phyloP scores from a whole-genome alignment of 2,888 invertebrate species.

The Charanyca ferruginea region DNA sequence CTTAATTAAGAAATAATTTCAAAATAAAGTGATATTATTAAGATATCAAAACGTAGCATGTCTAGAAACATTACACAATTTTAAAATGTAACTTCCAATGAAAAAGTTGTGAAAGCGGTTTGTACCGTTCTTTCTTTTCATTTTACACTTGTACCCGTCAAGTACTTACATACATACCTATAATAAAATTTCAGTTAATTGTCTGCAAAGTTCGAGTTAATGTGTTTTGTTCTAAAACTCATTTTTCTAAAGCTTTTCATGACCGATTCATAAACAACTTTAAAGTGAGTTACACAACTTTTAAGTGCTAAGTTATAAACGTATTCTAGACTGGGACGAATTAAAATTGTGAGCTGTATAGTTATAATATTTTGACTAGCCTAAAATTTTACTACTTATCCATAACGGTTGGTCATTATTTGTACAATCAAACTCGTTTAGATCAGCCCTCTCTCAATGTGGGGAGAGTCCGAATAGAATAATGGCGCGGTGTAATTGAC shows the following conservation, averaged over 20 bases:
- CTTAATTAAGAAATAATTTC: not conserved
- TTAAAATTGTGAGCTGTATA: slow-evolving; percentile 26
- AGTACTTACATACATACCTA: slow-evolving; percentile 28
- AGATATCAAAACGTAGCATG: slow-evolving; percentile 34
- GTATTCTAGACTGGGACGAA: slow-evolving; percentile 11
- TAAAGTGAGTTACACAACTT: slow-evolving; percentile 49
- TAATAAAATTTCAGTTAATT: slow-evolving; percentile 56
- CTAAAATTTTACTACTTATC: slow-evolving; percentile 12
- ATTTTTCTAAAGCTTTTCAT: slow-evolving; percentile 56
- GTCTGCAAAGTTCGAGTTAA: slow-evolving; percentile 60
- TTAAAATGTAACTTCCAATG: slow-evolving; percentile 62
- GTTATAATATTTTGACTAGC: slow-evolving; percentile 9
- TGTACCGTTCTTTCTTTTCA: slow-evolving; percentile 45
- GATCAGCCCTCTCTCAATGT: slow-evolving; percentile 61
- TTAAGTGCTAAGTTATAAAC: slow-evolving; percentile 36
- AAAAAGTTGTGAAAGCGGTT: slow-evolving; percentile 59
- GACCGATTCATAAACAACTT: slow-evolving; percentile 42
- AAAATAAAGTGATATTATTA: too few relatives aligned
- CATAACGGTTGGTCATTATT: slow-evolving; percentile 40
- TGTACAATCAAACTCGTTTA: slow-evolving; percentile 57
- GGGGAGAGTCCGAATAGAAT: slow-evolving; percentile 72
- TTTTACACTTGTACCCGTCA: slow-evolving; percentile 53
- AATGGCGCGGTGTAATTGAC: slow-evolving; percentile 79
- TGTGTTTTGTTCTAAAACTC: slow-evolving; percentile 57
- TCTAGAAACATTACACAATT: slow-evolving; percentile 59